Conservation (phyloP, 2,888 invertebrate species). For the Stictocephala bisonia region DNA sequence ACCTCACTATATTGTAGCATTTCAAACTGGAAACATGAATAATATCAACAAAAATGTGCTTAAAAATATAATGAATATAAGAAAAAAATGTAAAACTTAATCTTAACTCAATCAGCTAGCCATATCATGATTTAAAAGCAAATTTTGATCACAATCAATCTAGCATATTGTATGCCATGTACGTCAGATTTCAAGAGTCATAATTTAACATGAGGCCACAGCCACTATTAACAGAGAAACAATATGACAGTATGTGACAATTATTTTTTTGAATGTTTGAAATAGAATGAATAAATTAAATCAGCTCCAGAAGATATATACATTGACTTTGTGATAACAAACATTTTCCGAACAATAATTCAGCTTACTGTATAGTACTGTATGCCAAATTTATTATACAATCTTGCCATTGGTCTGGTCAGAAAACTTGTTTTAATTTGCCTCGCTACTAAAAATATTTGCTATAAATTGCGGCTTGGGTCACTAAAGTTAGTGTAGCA, state of each 20-base stretch:
- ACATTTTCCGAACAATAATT: conserved; percentile 56
- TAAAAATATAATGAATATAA: no score
- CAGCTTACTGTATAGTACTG: conserved; percentile 58
- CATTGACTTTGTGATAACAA: conserved; percentile 58
- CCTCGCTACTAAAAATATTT: background rate
- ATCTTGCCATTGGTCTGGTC: conserved; percentile 54
- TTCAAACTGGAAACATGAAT: no score
- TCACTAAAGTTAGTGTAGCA: no score
- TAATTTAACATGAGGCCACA: conserved; percentile 54
- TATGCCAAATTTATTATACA: conserved; percentile 57
- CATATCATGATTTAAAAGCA: conserved; percentile 61
- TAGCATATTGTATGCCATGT: conserved; percentile 59
- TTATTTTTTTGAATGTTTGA: conserved; percentile 29
- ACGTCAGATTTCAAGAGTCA: conserved; percentile 56
- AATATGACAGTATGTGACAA: conserved; percentile 57
- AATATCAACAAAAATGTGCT: no score
- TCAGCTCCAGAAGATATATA: conserved; percentile 57
- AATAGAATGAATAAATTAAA: conserved; percentile 57
- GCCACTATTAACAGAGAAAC: conserved; percentile 54
- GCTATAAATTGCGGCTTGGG: background rate
- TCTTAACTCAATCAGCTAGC: conserved; percentile 62
- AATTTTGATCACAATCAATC: conserved; percentile 57
- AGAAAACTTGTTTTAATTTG: conserved; percentile 48
- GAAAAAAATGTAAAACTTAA: no score
- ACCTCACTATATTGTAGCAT: no score